These are phyloP conservation scores for Calameuta filiformis DNA, from an alignment of 2,888 invertebrate genomes.

Conservation along the genomic window DNA sequence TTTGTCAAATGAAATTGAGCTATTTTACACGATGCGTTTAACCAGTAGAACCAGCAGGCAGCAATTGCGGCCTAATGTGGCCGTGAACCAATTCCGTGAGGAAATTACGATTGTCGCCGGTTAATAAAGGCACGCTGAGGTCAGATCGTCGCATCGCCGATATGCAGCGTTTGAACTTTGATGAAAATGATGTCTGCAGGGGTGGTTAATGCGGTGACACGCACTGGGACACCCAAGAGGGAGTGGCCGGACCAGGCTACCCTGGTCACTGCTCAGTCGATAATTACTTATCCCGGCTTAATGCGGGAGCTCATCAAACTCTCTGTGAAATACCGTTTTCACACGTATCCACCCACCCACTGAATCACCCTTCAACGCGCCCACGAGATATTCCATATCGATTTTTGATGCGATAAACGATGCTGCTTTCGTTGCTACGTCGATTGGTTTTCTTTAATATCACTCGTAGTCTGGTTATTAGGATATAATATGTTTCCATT, in stretches of 20 bases:
- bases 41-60: background rate
- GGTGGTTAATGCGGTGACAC: slow-evolving; percentile 57
- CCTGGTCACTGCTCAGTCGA: slow-evolving; percentile 52
- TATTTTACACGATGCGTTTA: background rate
- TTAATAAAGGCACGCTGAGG: slow-evolving; percentile 13
- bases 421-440: background rate
- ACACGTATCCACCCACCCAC: slow-evolving; percentile 29
- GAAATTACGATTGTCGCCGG: background rate
- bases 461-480: background rate
- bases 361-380: background rate
- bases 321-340: slow-evolving; percentile 50
- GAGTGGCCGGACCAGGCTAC: slow-evolving; percentile 49
- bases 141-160: slow-evolving; percentile 11
- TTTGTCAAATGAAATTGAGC: background rate
- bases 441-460: background rate
- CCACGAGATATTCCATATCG: background rate
- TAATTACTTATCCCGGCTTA: slow-evolving; percentile 57
- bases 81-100: background rate
- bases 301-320: slow-evolving; percentile 51
- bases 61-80: background rate
- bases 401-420: background rate
- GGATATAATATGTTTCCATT: background rate
- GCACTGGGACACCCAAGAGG: slow-evolving; percentile 59
- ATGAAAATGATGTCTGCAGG: slow-evolving; percentile 49
- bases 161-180: slow-evolving; percentile 55